Base-by-base conservation (phyloP, 1,140 invertebrate genomes). In the Manduca sexta region DNA sequence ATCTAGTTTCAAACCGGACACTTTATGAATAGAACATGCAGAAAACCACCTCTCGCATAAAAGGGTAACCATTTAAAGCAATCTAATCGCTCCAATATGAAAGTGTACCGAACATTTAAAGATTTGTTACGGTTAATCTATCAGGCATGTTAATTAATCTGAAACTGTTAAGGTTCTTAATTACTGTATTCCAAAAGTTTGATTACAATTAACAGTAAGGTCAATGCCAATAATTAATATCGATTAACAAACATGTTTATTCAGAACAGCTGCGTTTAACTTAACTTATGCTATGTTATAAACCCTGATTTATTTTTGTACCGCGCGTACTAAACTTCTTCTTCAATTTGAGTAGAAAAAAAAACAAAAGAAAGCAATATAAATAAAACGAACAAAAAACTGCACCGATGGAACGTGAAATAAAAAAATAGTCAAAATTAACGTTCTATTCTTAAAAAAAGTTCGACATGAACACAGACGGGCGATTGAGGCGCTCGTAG, bases 101-200 rank as follows among this genome's bases (percentile, higher is more conserved):
- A 56, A 50, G 53, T 57, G 29, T 46, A 49, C 21, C 39, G 14
- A 45, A 26, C 29, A 14, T 48, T 62, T 59, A 55, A 10, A 14
- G 33, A 63, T 63, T 63, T 21, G 56, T 26, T 45, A 47, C 49
- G 52, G 34, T 34, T 30, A 57, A 54, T 49, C 15, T 41, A 51
- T 40, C 33, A 26, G 42, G 50, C 44, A 57, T 55, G 42, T 48
- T 42, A 60, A 49, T 54, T 42, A 48, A 54, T 39, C 29, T 41
- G 11, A 12, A 30, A 15, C 15, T 35, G n/a, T 35, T 35, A 2
- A 12, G 11, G 12, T 10, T 31, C 26, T 43, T 43, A 14, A 43
- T 43, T 31, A 29, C 14, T 12, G 21, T 26, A 5, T 8, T 26
- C 21, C 21, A 26, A 26, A 26, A 26, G 38, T 40, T 40, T 18